Conservation (phyloP, 2,888 invertebrate species). For the Mycogona germanica region DNA sequence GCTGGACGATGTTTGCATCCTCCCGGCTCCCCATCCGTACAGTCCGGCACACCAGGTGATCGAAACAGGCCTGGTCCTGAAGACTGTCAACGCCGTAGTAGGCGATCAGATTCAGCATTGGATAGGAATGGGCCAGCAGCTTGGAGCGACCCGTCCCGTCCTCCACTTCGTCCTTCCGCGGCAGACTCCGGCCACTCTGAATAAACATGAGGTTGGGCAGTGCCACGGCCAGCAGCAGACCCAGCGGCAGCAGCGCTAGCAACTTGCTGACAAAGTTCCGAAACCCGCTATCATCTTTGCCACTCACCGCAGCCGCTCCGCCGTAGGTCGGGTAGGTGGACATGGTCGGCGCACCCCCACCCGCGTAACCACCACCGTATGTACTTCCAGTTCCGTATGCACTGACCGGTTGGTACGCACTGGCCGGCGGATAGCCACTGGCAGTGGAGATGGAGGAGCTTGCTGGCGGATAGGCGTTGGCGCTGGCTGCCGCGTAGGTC, state of each 20-base stretch:
- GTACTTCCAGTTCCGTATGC: neutral
- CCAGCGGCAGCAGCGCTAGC: conserved; percentile 13
- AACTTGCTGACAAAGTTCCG: conserved; percentile 11
- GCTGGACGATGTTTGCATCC: conserved; percentile 14
- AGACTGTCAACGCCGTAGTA: conserved; percentile 13
- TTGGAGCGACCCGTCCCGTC: neutral
- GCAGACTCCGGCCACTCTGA: conserved; percentile 7
- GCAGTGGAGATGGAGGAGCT: too few species aligned
- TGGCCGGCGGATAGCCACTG: too few species aligned
- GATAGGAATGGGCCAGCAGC: neutral
- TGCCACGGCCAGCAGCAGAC: conserved; percentile 11
- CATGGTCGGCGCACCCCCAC: neutral
- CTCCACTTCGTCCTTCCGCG: neutral
- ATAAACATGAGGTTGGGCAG: conserved; percentile 12
- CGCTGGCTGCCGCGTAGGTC: too few species aligned
- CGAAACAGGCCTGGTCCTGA: conserved; percentile 8
- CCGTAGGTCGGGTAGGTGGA: neutral
- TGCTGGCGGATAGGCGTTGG: too few species aligned
- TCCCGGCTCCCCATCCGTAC: conserved; percentile 13
- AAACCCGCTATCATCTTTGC: conserved; percentile 11
- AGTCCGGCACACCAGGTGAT: conserved; percentile 11
- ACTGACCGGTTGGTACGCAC: too few species aligned
- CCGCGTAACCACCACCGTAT: neutral
- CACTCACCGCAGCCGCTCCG: neutral
- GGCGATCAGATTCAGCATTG: conserved; percentile 14